Conservation (phyloP, 2,888 invertebrate genomes). For the Apomyelois bistriatella region DNA sequence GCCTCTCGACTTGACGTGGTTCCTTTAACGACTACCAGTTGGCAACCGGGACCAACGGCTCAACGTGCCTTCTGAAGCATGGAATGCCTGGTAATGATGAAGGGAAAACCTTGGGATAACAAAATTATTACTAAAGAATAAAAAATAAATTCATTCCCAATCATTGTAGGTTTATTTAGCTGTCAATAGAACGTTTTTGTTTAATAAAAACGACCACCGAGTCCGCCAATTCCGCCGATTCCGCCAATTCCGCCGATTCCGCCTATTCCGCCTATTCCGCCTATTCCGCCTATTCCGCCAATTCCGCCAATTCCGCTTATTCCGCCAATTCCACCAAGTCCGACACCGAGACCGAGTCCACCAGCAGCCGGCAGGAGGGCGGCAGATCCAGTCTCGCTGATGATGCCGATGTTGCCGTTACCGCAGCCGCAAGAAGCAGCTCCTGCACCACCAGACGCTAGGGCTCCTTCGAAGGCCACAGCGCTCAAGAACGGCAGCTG, state of each 20-base stretch:
- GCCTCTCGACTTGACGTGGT: too few species aligned
- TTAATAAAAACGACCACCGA: not conserved
- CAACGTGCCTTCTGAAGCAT: too few species aligned
- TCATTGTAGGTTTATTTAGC: not conserved
- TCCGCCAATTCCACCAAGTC: too few species aligned
- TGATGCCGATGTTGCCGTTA: constrained; percentile 30
- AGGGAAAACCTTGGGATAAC: too few species aligned
- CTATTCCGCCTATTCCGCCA: too few species aligned
- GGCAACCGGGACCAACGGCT: too few species aligned
- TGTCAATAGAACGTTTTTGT: not conserved
- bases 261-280: not conserved
- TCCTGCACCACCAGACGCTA: constrained; percentile 15
- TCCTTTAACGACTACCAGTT: too few species aligned
- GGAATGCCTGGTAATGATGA: too few species aligned
- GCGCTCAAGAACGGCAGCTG: constrained; percentile 33
- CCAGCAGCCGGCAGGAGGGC: constrained; percentile 18
- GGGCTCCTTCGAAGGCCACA: constrained; percentile 30
- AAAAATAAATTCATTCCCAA: not conserved
- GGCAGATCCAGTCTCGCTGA: constrained; percentile 25
- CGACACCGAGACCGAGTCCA: not conserved
- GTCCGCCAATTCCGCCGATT: not conserved
- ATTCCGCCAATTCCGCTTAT: not conserved
- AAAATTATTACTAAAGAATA: not conserved
- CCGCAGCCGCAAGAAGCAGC: not conserved
- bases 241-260: not conserved